These are phyloP conservation scores for Petroica traversi DNA, from an alignment of 2,113 vertebrate genomes.

Conservation along the genomic window DNA sequence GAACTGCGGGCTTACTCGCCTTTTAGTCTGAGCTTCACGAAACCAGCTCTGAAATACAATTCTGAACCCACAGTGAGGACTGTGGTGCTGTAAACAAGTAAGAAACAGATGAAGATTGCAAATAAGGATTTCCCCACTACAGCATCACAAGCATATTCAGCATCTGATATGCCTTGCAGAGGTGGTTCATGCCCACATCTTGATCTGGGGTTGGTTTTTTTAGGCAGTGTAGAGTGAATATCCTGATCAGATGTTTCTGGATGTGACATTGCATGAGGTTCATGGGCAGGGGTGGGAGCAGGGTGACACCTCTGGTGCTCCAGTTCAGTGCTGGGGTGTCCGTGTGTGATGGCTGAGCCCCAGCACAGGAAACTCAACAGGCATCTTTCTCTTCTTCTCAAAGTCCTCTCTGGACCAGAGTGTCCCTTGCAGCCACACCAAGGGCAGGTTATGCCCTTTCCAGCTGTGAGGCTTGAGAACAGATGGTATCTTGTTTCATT, in stretches of 20 bases:
- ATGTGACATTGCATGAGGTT: accelerated
- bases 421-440: neutral
- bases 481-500: neutral
- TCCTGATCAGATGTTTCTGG: neutral
- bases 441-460: neutral
- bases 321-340: neutral
- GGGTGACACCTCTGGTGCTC: neutral
- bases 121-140: neutral
- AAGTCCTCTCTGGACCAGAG: neutral
- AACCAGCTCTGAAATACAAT: neutral
- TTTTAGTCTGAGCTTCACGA: neutral
- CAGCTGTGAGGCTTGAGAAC: neutral
- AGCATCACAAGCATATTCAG: neutral
- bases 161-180: neutral
- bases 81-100: neutral
- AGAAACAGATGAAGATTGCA: neutral
- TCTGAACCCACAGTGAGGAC: neutral
- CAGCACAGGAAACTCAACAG: neutral
- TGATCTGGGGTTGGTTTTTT: neutral
- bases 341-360: neutral
- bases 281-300: neutral
- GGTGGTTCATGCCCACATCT: neutral
- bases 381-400: neutral
- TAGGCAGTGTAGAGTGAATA: neutral
- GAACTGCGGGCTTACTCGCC: neutral